Base-by-base conservation (phyloP, 2,888 invertebrate species). In the Microctonus aethiopoides region DNA sequence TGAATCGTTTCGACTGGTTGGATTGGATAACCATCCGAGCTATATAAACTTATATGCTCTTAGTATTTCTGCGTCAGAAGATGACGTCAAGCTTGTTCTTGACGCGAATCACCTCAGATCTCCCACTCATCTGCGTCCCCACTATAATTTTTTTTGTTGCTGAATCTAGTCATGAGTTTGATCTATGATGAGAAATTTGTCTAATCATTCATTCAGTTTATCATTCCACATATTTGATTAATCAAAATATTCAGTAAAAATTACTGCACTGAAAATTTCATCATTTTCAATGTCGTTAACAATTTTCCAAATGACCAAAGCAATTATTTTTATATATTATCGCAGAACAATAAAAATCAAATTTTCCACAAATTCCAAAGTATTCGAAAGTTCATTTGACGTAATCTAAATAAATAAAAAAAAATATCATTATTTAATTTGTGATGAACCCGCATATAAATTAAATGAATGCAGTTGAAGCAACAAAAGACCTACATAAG, bases 11-110 rank as follows among this genome's bases (percentile, higher is more conserved):
- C 10, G 5, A 10, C 39, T 73, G 57, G 71, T 73, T 71, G 70
- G 70, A 74, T 71, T 73, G 73, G 59, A 59, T 61, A 39, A 29
- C 7, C 4, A 7, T 7, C 13, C 20, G 39, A 62, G 60, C 61
- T 60, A 68, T 66, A 67, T 69, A 70, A 52, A 61, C n/a, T 51
- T 36, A 6, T 64, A 67, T 65, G 46, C 66, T 61, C 66, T 59
- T 41, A 60, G 63, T 24, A 46, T 66, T 62, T 67, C 73, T 74
- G 75, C 76, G 78, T 79, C 78, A 78, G 73, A 70, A 72, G 69
- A 77, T 79, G 79, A 78, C 79, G 78, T 78, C 79, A 78, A 68
- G 70, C n/a, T 54, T 54, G 69, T 73, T 74, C 74, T 71, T 72
- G 73, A 72, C 72, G 72, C 70, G 66, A 68, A 72, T 74, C 74